Base-by-base conservation (phyloP, 2,797 vertebrate species). In the Botia kubotai region DNA sequence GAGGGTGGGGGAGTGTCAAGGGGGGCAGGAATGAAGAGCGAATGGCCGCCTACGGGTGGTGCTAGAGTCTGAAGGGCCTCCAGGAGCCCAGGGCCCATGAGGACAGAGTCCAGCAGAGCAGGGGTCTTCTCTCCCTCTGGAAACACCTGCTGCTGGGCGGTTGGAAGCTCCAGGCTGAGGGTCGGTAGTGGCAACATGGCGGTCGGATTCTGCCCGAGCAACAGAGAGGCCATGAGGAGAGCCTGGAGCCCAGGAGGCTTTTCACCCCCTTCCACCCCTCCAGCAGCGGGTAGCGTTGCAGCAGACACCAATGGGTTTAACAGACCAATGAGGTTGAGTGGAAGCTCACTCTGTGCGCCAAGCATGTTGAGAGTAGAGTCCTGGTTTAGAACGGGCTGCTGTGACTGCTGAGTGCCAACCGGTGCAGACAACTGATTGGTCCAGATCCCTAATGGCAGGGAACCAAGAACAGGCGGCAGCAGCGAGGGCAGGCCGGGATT, bases 161-260 rank as follows among this genome's bases (percentile, higher is more conserved):
- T 1, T 50, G 94, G 92, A 77, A 94, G 90, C 83, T 95, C 95
- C 89, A 95, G 82, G 84, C 91, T 95, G 87, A 94, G 91, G 0
- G 92, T 90, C 26, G 94, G 91, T 2, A 95, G 83, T 73, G 94
- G 92, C 84, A 95, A 88, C 88, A 95, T 86, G 73, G 91, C 82
- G 0, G 86, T 75, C 4, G 88, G 84, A 48, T 93, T 93, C 63
- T 94, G 94, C 23, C 93, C 92, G 48, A 94, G 92, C 86, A 95
- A 89, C 89, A 97, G 88, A 62, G 96, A 96, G 3, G 96, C 95
- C 92, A 95, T 95, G 57, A 97, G 91, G 63, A 97, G 90, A 12
- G 95, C 93, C 82, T 96, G 95, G 11, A 92, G 83, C 90, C 88
- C 84, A 89, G 89, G 67, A 86, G 92, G 88, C 79, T 91, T 92